Conservation (phyloP, 2,888 invertebrate genomes). For the Sarcophaga subvicina region DNA sequence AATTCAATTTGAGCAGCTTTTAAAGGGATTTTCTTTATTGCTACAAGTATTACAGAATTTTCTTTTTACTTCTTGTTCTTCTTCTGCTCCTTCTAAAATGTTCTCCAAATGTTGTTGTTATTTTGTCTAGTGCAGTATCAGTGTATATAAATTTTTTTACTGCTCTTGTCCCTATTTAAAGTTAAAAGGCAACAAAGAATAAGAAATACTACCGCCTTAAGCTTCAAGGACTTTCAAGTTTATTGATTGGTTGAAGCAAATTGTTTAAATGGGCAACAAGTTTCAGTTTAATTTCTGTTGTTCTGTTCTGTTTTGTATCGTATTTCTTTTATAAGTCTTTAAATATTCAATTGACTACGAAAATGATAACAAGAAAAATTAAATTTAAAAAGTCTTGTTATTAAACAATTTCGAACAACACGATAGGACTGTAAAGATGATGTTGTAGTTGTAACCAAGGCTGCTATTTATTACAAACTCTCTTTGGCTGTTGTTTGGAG, state of each 20-base stretch:
- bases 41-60: not conserved
- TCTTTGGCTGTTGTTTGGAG: too few species aligned
- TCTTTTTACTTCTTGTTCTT: constrained; percentile 12
- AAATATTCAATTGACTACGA: too few species aligned
- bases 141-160: not conserved
- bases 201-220: not conserved
- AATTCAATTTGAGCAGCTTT: constrained; percentile 66
- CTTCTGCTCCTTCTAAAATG: not conserved
- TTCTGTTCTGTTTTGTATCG: too few species aligned
- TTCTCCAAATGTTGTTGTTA: constrained; percentile 35
- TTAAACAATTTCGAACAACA: not conserved
- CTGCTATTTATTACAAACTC: too few species aligned
- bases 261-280: constrained; percentile 55
- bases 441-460: too few species aligned
- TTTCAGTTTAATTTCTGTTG: not conserved
- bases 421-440: too few species aligned
- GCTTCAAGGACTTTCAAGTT: constrained; percentile 48
- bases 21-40: constrained; percentile 51
- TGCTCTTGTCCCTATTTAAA: not conserved
- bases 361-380: not conserved
- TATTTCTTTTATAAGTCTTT: too few species aligned
- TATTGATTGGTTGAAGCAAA: constrained; percentile 41
- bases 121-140: constrained; percentile 8
- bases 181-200: not conserved
- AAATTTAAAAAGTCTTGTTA: not conserved